Evolutionary conservation across 2,797 vertebrate genomes (phyloP).

Genomic region (Gymnothorax reevesii): DNA sequence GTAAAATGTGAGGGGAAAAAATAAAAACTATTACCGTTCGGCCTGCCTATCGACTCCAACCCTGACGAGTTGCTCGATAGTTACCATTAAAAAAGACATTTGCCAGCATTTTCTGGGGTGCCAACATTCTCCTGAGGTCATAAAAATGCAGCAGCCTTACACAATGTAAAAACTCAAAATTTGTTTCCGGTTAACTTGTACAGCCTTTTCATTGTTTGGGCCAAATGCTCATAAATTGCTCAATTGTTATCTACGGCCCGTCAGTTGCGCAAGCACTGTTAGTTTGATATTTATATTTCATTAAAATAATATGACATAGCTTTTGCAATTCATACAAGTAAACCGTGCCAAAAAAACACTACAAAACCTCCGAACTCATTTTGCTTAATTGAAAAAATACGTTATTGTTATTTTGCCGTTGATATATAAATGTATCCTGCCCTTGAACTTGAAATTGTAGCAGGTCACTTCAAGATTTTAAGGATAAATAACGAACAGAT

Average conservation of each 20-base stretch:
- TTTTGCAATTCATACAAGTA: not conserved
- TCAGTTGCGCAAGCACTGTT: not conserved
- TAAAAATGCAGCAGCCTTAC: not conserved
- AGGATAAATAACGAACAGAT: not conserved
- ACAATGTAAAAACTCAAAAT: not conserved
- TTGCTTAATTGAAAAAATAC: not conserved
- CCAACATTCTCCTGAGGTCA: not conserved
- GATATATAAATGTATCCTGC: not conserved
- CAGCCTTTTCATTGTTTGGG: not conserved
- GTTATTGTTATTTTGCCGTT: not conserved
- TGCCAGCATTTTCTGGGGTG: not conserved
- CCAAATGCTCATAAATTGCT: not conserved
- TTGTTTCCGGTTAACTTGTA: not conserved
- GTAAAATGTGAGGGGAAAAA: too few relatives aligned
- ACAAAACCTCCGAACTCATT: not conserved
- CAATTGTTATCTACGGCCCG: not conserved
- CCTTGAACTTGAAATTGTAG: not conserved
- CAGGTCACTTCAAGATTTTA: too few relatives aligned
- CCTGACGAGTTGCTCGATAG: not conserved
- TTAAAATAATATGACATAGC: not conserved
- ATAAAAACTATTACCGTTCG: not conserved
- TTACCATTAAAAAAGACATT: not conserved
- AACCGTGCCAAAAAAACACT: not conserved
- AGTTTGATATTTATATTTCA: not conserved
- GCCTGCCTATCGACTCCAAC: not conserved